These are phyloP conservation scores for Platichthys flesus DNA, from an alignment of 2,113 vertebrate genomes.

Conservation along the genomic window DNA sequence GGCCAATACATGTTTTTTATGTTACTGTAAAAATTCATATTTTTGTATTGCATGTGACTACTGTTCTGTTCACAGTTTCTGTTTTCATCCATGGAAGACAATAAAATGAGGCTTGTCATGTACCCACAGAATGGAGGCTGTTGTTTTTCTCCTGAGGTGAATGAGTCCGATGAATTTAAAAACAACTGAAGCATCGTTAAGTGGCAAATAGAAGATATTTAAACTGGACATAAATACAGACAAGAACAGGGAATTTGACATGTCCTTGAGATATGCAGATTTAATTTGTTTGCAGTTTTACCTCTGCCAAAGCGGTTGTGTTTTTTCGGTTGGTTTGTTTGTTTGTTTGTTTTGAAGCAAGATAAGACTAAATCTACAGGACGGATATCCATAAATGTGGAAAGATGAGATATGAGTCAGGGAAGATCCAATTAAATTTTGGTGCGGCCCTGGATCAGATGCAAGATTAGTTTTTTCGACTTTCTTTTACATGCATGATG, in stretches of 20 bases:
- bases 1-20: conserved; percentile 82
- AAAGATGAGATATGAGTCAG: no score
- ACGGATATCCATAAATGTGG: no score
- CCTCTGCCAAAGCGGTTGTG: no score
- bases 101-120: conserved; percentile 82
- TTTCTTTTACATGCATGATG: no score
- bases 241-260: background rate
- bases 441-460: no score
- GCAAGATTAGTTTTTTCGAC: no score
- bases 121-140: conserved; percentile 26
- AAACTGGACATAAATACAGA: background rate
- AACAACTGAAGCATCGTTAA: background rate
- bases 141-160: background rate
- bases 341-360: no score
- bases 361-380: no score
- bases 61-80: conserved; percentile 81
- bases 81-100: conserved; percentile 84
- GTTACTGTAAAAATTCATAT: conserved; percentile 85
- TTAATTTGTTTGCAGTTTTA: no score
- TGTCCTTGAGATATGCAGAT: no score
- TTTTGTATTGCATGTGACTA: conserved; percentile 88
- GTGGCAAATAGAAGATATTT: background rate
- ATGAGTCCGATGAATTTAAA: background rate
- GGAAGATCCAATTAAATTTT: no score
- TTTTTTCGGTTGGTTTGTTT: no score